Percentiles rank a stretch among this genome's conserved stretches.
Evolutionary conservation across 1,140 invertebrate genomes (phyloP).

Genomic region (Battus philenor): DNA sequence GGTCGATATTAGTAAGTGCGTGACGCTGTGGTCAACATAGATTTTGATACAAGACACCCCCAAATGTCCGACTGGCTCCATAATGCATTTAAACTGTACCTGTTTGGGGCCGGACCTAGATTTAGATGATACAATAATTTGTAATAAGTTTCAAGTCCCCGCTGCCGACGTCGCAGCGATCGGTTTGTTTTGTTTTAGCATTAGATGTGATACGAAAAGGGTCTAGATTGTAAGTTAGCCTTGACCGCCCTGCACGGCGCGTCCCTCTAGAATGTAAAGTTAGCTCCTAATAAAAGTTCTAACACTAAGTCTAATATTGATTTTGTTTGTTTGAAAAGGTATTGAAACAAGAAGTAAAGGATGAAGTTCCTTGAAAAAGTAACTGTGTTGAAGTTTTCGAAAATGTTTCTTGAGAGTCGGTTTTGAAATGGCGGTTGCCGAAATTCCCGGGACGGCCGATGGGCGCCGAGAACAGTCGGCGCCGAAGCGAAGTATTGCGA

Average conservation of each 20-base stretch:
- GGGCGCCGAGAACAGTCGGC: conserved; percentile 39
- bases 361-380: conserved; percentile 77
- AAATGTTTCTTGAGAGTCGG: conserved; percentile 63
- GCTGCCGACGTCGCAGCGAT: conserved; percentile 12
- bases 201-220: conserved; percentile 33
- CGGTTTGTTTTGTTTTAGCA: conserved; percentile 34
- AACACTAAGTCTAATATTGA: conserved; percentile 75
- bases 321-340: conserved; percentile 78
- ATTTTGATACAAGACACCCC: conserved; percentile 57
- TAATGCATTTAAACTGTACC: conserved; percentile 65
- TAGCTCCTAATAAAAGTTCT: conserved; percentile 67
- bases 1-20: conserved; percentile 74
- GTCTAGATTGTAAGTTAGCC: conserved; percentile 56
- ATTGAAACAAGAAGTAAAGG: conserved; percentile 78
- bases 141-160: conserved; percentile 30
- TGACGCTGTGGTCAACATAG: conserved; percentile 54
- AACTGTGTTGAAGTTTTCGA: conserved; percentile 72
- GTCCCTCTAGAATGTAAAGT: conserved; percentile 61
- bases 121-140: conserved; percentile 23
- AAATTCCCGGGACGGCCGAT: conserved; percentile 44
- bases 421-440: conserved; percentile 60
- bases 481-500: conserved; percentile 41
- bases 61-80: conserved; percentile 44
- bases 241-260: conserved; percentile 36
- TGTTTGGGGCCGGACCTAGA: conserved; percentile 34